Conservation (phyloP, 2,888 invertebrate genomes). For the Drosophila eohydei region DNA sequence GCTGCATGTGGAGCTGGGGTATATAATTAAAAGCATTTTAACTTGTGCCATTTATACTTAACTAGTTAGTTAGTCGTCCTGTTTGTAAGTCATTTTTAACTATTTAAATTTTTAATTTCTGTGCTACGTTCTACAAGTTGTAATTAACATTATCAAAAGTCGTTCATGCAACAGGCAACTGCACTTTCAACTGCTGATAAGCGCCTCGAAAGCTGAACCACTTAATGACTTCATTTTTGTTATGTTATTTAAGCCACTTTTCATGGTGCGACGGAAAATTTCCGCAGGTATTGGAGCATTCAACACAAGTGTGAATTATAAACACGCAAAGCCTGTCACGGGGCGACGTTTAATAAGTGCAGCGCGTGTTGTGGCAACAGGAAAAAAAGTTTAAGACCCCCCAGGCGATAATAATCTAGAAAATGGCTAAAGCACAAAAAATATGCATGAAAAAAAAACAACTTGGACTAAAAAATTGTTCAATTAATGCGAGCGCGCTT, state of each 20-base stretch:
- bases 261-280: slow-evolving; percentile 39
- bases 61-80: not conserved
- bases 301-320: slow-evolving; percentile 75
- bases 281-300: slow-evolving; percentile 46
- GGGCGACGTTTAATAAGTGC: slow-evolving; percentile 56
- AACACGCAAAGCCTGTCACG: slow-evolving; percentile 66
- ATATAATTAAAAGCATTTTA: not conserved
- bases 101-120: slow-evolving; percentile 19
- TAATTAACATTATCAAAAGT: slow-evolving; percentile 41
- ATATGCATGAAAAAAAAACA: slow-evolving; percentile 20
- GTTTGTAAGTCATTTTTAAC: slow-evolving; percentile 8
- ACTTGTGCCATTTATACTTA: not conserved
- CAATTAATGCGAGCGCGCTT: slow-evolving; percentile 70
- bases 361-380: slow-evolving; percentile 43
- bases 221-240: slow-evolving; percentile 67
- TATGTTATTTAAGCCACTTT: not conserved
- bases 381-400: slow-evolving; percentile 45
- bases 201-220: slow-evolving; percentile 29
- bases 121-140: not conserved
- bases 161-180: slow-evolving; percentile 46
- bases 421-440: slow-evolving; percentile 55
- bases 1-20: not conserved
- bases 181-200: slow-evolving; percentile 54
- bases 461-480: slow-evolving; percentile 63
- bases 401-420: slow-evolving; percentile 67